Percentiles rank a stretch among this genome's conserved stretches.
phyloP scores from a whole-genome alignment of 2,797 vertebrate genomes.

The Semaprochilodus insignis region DNA sequence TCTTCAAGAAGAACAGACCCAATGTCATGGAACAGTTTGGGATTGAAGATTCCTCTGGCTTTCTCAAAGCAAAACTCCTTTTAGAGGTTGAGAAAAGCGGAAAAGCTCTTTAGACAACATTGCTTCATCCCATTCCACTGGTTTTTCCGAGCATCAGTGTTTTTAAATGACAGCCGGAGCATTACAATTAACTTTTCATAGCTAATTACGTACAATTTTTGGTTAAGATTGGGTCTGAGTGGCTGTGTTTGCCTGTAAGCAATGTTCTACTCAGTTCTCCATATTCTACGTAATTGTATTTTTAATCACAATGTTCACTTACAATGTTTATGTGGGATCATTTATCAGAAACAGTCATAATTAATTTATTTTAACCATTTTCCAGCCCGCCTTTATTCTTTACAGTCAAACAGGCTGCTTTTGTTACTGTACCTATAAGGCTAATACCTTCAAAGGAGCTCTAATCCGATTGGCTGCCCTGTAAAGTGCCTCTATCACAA shows the following conservation, averaged over 20 bases:
- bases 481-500: too few relatives aligned
- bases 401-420: too few relatives aligned
- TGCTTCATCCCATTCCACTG: not conserved
- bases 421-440: too few relatives aligned
- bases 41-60: not conserved
- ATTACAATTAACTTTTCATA: not conserved
- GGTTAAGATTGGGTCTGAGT: not conserved
- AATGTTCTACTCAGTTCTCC: too few relatives aligned
- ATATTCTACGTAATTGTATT: not conserved
- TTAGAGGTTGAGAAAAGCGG: not conserved
- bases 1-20: conserved; percentile 6
- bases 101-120: not conserved
- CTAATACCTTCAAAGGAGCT: too few relatives aligned
- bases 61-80: not conserved
- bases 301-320: too few relatives aligned
- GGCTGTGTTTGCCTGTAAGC: not conserved
- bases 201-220: not conserved
- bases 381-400: too few relatives aligned
- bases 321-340: too few relatives aligned
- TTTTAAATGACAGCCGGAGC: not conserved
- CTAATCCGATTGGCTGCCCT: too few relatives aligned
- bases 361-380: too few relatives aligned
- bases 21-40: not conserved
- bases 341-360: too few relatives aligned
- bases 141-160: not conserved